Conservation (phyloP, 1,140 invertebrate species). For the Drosophila persimilis region DNA sequence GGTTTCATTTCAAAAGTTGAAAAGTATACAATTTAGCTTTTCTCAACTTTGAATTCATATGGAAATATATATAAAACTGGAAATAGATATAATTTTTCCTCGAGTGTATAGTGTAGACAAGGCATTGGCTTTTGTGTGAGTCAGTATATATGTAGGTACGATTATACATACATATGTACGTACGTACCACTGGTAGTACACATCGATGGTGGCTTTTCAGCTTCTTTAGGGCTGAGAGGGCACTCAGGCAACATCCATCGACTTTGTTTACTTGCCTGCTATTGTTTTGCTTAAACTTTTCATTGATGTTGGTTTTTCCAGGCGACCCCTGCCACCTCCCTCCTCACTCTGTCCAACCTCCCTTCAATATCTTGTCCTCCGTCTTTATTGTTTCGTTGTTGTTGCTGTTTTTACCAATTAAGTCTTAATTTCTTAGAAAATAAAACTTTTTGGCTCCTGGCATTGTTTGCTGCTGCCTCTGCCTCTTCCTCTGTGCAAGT, state of each 20-base stretch:
- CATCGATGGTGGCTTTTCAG: conserved; percentile 42
- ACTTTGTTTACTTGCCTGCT: conserved; percentile 73
- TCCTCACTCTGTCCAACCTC: not conserved
- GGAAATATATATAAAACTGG: no score
- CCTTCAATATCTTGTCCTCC: conserved; percentile 47
- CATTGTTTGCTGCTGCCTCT: conserved; percentile 58
- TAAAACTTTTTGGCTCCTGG: conserved; percentile 77
- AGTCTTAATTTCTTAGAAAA: conserved; percentile 82
- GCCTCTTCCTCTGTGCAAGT: conserved; percentile 17
- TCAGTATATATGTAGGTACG: not conserved
- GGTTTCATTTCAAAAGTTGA: no score
- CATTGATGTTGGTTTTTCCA: conserved; percentile 75
- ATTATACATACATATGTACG: not conserved
- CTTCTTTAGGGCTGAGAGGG: conserved; percentile 37
- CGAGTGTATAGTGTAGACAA: no score
- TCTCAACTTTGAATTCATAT: no score
- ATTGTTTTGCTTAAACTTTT: conserved; percentile 81
- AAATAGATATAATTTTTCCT: no score
- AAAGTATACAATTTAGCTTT: no score
- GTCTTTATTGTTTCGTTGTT: conserved; percentile 60
- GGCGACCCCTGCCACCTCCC: not conserved
- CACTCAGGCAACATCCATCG: conserved; percentile 73
- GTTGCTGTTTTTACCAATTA: conserved; percentile 77
- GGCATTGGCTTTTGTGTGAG: no score
- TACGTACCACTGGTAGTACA: conserved; percentile 20